Base-by-base conservation (phyloP, 2,888 invertebrate species). In the Alentia gelatinosa region DNA sequence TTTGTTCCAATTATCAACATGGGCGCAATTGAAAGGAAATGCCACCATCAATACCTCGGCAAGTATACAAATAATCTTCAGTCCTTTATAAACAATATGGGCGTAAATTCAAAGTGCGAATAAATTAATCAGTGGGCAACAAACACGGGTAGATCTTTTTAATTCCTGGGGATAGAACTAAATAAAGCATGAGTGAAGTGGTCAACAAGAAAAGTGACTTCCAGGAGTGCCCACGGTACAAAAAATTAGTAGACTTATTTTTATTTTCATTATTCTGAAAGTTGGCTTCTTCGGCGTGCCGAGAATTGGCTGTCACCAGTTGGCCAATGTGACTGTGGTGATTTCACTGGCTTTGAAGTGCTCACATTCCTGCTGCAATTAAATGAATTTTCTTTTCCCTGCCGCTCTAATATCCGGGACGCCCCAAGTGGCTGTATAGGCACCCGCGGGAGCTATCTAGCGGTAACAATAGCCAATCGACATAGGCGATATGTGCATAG, bases 361-460 rank as follows among this genome's bases (percentile, higher is more conserved):
- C 26, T 19, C 68, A 68, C n/a, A 68, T 68, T 68, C 68, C 68
- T 68, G 30, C 30, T 30, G n/a, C 68, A 68, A 68, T 68, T 68
- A 68, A 68, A 12, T 12, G 26, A 30, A 30, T 68, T n/a, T 19
- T 68, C 30, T 68, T 68, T 9, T 68, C 68, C 26, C 68, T 5
- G 68, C 68, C 15, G 68, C 68, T 68, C 68, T 68, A 68, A 68
- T 68, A 30, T 68, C 68, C 68, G 68, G 68, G 68, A 68, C n/a
- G 68, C 33, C 68, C 68, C 26, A 68, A 68, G 26, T 68, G 68
- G 68, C 68, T 68, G 12, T n/a, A n/a, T 68, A 26, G 33, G 26
- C 68, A 12, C 68, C 12, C 12, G 68, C 12, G 68, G 30, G 68
- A 19, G 56, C 56, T 56, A 56, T 30, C 68, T 68, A 68, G 12